Conservation (phyloP, 2,113 vertebrate genomes). For the Chlamydotis undulata region DNA sequence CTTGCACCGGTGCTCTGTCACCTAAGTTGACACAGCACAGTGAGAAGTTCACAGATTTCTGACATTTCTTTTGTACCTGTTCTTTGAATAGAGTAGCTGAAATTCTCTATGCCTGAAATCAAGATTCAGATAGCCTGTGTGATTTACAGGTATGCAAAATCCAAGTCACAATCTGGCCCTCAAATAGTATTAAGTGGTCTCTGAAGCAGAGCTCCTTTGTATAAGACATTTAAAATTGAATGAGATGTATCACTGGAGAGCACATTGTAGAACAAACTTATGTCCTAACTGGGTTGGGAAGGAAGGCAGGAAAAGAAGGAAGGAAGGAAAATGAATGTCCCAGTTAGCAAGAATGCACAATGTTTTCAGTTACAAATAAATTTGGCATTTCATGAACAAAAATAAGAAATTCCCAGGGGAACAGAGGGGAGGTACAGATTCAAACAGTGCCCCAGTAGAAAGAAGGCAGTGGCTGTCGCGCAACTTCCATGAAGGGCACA, state of each 20-base stretch:
- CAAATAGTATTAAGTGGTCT: neutral
- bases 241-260: neutral
- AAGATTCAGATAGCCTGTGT: neutral
- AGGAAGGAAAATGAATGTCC: neutral
- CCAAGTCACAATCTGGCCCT: neutral
- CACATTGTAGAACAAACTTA: neutral
- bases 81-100: neutral
- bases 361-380: conserved; percentile 7
- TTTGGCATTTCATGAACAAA: neutral
- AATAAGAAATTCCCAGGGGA: neutral
- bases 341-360: neutral
- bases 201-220: neutral
- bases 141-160: neutral
- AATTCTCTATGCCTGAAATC: neutral
- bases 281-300: neutral
- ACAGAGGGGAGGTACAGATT: neutral
- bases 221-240: neutral
- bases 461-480: neutral
- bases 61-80: neutral
- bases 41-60: neutral
- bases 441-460: neutral
- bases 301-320: neutral
- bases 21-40: neutral
- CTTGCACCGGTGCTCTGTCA: neutral
- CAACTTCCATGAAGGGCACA: neutral